phyloP scores from a whole-genome alignment of 2,888 invertebrate genomes.

The Dolomedes plantarius region DNA sequence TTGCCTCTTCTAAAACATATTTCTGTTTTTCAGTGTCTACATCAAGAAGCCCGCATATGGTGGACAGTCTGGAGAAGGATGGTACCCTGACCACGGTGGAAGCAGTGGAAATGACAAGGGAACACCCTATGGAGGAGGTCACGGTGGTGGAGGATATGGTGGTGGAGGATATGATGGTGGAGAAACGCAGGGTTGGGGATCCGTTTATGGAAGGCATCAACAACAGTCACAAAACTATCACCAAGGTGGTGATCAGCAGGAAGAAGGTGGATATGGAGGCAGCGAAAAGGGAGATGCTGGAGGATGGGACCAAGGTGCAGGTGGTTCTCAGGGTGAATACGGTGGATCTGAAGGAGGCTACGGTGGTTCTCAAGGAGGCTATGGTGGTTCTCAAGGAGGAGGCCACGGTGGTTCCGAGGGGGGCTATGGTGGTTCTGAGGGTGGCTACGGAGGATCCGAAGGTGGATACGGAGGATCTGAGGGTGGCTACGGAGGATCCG shows the following conservation, averaged over 20 bases:
- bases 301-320: slow-evolving; percentile 16
- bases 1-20: too few species aligned
- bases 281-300: not conserved
- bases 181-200: slow-evolving; percentile 52
- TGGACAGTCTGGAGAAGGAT: slow-evolving; percentile 59
- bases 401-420: slow-evolving; percentile 31
- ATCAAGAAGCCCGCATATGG: slow-evolving; percentile 72
- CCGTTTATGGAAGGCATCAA: slow-evolving; percentile 31
- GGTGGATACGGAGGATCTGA: slow-evolving; percentile 33
- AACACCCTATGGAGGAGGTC: slow-evolving; percentile 40
- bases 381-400: slow-evolving; percentile 24
- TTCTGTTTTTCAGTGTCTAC: slow-evolving; percentile 67
- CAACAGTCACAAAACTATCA: not conserved
- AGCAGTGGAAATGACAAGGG: slow-evolving; percentile 46
- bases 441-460: slow-evolving; percentile 24
- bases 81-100: slow-evolving; percentile 15
- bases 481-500: slow-evolving; percentile 24
- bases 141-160: slow-evolving; percentile 34
- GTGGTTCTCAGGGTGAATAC: slow-evolving; percentile 8
- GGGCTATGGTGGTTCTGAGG: slow-evolving; percentile 37
- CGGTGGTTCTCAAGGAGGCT: not conserved
- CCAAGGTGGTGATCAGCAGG: slow-evolving; percentile 6
- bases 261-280: not conserved
- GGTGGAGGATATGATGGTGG: slow-evolving; percentile 29
- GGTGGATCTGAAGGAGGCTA: not conserved